These are phyloP conservation scores for Tor tambroides DNA, from an alignment of 2,113 vertebrate species.

Conservation along the genomic window DNA sequence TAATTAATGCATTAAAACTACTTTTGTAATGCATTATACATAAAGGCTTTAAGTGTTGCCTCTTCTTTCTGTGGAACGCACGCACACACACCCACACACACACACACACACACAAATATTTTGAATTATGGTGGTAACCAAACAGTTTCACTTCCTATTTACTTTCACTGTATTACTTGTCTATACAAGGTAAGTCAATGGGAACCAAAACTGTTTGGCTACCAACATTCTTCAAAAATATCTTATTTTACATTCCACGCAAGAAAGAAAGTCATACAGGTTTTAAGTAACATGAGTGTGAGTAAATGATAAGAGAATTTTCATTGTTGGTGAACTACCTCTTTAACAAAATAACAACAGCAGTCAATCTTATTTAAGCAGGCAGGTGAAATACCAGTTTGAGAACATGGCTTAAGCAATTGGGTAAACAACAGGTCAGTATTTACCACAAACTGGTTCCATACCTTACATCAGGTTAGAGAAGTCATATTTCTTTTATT, in stretches of 20 bases:
- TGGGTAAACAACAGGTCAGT: not conserved
- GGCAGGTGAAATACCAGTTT: not conserved
- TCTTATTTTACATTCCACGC: not conserved
- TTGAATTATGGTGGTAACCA: not conserved
- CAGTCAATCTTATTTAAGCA: not conserved
- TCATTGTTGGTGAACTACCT: not conserved
- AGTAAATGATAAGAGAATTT: not conserved
- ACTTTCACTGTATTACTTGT: not conserved
- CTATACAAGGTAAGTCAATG: not conserved
- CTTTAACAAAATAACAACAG: not conserved
- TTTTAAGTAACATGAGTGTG: no score
- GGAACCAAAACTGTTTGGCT: not conserved
- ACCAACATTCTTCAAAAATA: not conserved
- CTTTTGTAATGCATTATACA: no score
- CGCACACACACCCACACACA: no score
- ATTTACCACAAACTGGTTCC: slow-evolving; percentile 1
- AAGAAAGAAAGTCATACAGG: not conserved
- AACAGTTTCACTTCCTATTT: not conserved
- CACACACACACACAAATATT: not conserved
- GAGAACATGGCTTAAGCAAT: not conserved
- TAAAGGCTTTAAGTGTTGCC: no score
- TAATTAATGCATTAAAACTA: no score
- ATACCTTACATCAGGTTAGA: not conserved
- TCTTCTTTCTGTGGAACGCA: not conserved
- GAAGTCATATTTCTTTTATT: not conserved